These are phyloP conservation scores for Vanessa tameamea DNA, from an alignment of 1,140 invertebrate genomes.

Conservation along the genomic window DNA sequence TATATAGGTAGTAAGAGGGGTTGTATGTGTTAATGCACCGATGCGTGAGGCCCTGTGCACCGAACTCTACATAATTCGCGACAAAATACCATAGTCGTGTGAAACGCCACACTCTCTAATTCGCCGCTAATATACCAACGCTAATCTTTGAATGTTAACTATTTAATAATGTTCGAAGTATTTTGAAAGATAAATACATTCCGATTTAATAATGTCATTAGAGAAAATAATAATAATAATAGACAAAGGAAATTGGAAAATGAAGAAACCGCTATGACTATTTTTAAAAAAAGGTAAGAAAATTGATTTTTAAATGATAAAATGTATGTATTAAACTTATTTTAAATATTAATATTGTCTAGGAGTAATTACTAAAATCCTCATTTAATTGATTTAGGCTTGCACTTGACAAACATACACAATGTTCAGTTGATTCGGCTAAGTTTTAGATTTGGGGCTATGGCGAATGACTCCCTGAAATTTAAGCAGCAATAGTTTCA, in stretches of 20 bases:
- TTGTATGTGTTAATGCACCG: constrained; percentile 45
- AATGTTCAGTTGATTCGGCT: constrained; percentile 43
- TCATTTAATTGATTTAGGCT: background rate
- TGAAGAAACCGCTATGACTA: no score
- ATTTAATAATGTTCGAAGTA: background rate
- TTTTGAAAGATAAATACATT: no score
- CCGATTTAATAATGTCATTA: no score
- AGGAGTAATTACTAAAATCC: background rate
- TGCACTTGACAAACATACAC: constrained; percentile 18
- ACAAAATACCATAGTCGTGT: constrained; percentile 65
- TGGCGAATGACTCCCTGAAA: constrained; percentile 43
- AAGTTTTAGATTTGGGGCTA: constrained; percentile 49
- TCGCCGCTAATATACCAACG: constrained; percentile 32
- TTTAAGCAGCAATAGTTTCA: constrained; percentile 28
- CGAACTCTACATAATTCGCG: constrained; percentile 58
- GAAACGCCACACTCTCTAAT: constrained; percentile 61
- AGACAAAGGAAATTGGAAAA: no score
- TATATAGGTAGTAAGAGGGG: constrained; percentile 19
- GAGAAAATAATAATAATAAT: background rate
- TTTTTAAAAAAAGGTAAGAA: no score
- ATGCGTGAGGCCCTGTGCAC: constrained; percentile 55
- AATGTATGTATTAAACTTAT: no score
- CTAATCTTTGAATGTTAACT: constrained; percentile 24
- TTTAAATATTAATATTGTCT: background rate
- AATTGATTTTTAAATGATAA: no score